Evolutionary conservation across 2,113 vertebrate genomes (phyloP), one percentile per base, ranked within the genome.

Genomic region (Phrynocephalus versicolor): DNA sequence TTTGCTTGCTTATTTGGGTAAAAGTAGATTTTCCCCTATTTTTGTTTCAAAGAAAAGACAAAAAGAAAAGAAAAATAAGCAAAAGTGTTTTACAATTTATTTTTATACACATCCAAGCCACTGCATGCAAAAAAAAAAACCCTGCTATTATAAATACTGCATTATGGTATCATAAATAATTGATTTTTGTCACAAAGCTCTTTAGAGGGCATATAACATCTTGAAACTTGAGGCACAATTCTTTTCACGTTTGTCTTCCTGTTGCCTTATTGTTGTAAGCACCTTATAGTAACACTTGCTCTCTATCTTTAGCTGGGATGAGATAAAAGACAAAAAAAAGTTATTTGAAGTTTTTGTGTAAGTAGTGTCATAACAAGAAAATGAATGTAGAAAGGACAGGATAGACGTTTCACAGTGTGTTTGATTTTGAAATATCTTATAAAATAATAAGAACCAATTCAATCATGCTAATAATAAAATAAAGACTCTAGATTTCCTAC

Each of bases 101-200:
- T 73, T 84, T 85, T 65, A 25, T 15, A 62, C 23, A 58, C 19
- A 80, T 73, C 69, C 69, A 64, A 73, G 76, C 55, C 55, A 62
- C 67, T 79, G 84, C 76, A 71, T 71, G 65, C 84, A 78, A 85
- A 51, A 84, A 79, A 75, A 78, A 85, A 51, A 84, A 79, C 27
- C 76, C 84, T 62, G 77, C 79, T 85, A 72, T 79, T 79, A 85
- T 85, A 85, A 85, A 85, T 85, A 71, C 76, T 79, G 76, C 76
- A 85, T 71, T 79, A 71, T 79, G 76, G 35, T 72, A 85, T 72
- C 57, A 85, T 85, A 79, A 85, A 85, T 85, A 85, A 85, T 85
- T 85, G 84, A 85, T 85, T 85, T 85, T 85, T 85, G 84, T 85
- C 76, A 85, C 77, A 85, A 85, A 79, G 76, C 84, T 79, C 79